A percentile compares a stretch with the other conserved stretches of the same genome.
Conservation (phyloP, 1,140 invertebrate species). For the Drosophila seguyi region DNA sequence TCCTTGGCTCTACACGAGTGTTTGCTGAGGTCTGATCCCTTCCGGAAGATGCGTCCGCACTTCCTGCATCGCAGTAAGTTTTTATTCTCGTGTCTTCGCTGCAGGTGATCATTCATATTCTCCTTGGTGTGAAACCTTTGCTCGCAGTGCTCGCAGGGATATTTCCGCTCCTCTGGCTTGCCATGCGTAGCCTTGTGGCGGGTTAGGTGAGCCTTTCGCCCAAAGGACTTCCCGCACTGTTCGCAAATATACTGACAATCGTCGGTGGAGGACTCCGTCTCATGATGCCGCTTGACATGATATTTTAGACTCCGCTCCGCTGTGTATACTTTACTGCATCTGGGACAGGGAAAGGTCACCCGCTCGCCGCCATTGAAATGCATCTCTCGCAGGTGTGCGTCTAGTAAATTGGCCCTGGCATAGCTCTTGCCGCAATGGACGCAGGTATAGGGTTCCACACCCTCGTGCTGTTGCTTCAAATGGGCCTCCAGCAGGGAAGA, state of each 20-base stretch:
- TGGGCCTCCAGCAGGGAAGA: conserved; percentile 59
- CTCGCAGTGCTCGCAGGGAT: conserved; percentile 36
- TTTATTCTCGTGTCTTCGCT: conserved; percentile 34
- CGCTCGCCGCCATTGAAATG: conserved; percentile 30
- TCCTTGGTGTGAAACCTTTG: conserved; percentile 64
- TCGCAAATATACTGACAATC: conserved; percentile 47
- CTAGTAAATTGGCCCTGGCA: conserved; percentile 45
- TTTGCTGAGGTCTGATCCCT: not conserved
- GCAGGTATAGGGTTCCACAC: conserved; percentile 60
- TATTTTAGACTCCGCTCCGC: conserved; percentile 67
- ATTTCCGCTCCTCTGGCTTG: conserved; percentile 23
- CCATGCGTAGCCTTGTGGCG: conserved; percentile 58
- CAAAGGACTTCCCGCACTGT: conserved; percentile 60
- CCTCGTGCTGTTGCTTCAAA: conserved; percentile 59
- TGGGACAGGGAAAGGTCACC: conserved; percentile 40
- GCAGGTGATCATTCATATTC: conserved; percentile 58
- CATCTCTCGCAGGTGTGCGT: conserved; percentile 37
- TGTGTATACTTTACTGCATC: conserved; percentile 60
- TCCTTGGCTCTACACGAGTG: conserved; percentile 14
- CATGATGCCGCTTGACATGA: conserved; percentile 50
- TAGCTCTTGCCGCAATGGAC: conserved; percentile 51
- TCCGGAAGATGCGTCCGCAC: conserved; percentile 49
- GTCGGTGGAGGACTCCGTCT: not conserved
- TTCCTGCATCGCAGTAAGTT: conserved; percentile 39
- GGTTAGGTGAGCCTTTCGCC: conserved; percentile 46